A percentile compares a stretch with the other conserved stretches of the same genome.
These are phyloP conservation scores for Drosophila melanogaster DNA, from an alignment of 1,140 invertebrate species.

Conservation along the genomic window DNA sequence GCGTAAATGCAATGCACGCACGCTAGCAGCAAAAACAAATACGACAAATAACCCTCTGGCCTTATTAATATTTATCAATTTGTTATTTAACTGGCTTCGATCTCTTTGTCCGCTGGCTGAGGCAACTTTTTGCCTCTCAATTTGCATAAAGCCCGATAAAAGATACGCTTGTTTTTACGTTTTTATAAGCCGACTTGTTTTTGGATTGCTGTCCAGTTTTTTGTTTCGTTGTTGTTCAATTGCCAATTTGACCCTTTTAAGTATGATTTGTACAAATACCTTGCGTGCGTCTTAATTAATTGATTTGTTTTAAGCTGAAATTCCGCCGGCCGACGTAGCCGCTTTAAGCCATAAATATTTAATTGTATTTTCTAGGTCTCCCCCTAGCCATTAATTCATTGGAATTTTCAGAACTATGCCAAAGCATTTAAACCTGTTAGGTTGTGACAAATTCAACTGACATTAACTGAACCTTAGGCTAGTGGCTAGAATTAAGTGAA, in stretches of 20 bases:
- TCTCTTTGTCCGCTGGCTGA: conserved; percentile 53
- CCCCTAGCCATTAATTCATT: conserved; percentile 4
- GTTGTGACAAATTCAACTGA: conserved; percentile 37
- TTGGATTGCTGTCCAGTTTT: conserved; percentile 20
- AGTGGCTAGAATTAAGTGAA: background rate
- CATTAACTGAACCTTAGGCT: conserved; percentile 13
- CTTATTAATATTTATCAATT: conserved; percentile 79
- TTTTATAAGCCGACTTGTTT: conserved; percentile 41
- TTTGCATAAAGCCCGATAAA: conserved; percentile 44
- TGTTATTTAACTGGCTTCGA: conserved; percentile 77
- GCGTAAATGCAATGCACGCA: conserved; percentile 55
- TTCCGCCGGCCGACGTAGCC: conserved; percentile 28
- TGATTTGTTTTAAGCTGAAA: conserved; percentile 53
- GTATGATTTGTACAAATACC: conserved; percentile 51
- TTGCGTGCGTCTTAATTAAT: conserved; percentile 65
- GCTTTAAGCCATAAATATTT: conserved; percentile 57
- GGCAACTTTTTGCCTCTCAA: conserved; percentile 37
- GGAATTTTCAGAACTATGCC: conserved; percentile 51
- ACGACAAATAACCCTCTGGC: conserved; percentile 28
- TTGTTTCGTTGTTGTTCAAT: conserved; percentile 36
- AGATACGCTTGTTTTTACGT: conserved; percentile 23
- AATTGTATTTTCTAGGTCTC: conserved; percentile 23
- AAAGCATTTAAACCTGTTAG: conserved; percentile 42
- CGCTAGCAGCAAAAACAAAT: background rate
- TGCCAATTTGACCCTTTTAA: conserved; percentile 71